Conservation (phyloP, 1,140 invertebrate species). For the Panulirus ornatus region DNA sequence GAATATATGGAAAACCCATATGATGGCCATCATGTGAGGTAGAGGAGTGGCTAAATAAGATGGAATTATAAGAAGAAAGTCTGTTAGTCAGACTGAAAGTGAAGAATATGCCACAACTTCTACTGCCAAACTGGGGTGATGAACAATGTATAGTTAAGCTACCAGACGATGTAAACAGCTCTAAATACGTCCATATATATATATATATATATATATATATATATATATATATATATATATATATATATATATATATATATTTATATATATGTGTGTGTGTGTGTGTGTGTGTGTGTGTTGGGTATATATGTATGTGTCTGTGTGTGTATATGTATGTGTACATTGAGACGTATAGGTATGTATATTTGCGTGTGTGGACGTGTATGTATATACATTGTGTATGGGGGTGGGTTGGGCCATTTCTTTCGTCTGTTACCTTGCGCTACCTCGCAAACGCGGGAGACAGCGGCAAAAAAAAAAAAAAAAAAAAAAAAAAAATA, state of each 20-base stretch:
- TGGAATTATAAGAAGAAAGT: neutral
- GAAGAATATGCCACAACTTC: neutral
- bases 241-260: constrained; percentile 26
- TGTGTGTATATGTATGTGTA: too few relatives aligned
- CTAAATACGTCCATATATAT: neutral
- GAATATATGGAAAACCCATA: neutral
- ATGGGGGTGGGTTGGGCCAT: too few relatives aligned
- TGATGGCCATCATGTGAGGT: neutral
- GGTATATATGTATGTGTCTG: too few relatives aligned
- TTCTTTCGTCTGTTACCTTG: too few relatives aligned
- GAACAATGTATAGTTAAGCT: neutral
- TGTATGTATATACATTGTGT: too few relatives aligned
- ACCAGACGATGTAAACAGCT: neutral
- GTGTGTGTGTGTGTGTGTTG: neutral
- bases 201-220: constrained; percentile 26
- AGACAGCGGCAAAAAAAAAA: too few relatives aligned
- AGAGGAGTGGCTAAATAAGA: neutral
- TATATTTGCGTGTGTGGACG: too few relatives aligned
- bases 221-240: constrained; percentile 26
- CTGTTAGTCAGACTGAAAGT: neutral
- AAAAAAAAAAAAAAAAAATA: too few relatives aligned
- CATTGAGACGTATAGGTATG: too few relatives aligned
- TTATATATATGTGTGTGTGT: neutral
- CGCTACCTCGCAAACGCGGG: too few relatives aligned
- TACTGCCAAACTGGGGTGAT: neutral